Base-by-base conservation (phyloP, 2,113 vertebrate species). In the Gracilinanus agilis region DNA sequence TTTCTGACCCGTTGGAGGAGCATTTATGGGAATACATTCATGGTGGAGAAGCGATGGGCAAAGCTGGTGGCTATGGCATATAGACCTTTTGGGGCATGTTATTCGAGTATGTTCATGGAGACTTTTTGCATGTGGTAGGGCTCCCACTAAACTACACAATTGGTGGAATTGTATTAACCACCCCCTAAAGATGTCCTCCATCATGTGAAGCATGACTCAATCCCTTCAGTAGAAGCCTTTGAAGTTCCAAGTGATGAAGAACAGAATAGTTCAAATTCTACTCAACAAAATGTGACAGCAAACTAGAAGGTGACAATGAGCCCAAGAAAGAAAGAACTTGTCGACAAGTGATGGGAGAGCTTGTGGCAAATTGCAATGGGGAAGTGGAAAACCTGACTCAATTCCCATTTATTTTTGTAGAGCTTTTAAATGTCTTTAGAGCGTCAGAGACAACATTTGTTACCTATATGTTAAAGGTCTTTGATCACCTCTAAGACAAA, bases 21-120 rank as follows among this genome's bases (percentile, higher is more conserved):
- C 98, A 99, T 96, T 98, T 99, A 0, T 99, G 99, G 99, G 99
- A 99, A 0, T 99, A 99, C 96, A 99, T 99, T 95, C 98, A 99
- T 92, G 99, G 99, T 0, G 99, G 99, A 91, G 99, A 99, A 97
- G 99, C 99, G 93, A 99, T 99, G 99, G 99, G 99, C 98, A 99
- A 99, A 94, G 99, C 99, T 0, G 99, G 99, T 0, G 99, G 99
- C 56, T 99, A 99, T n/a, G 99, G 99, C 19, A 99, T 99, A 96
- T 99, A 99, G 98, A 99, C 99, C 1, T 98, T 99, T 0, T 99
- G 99, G 7, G 99, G 99, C 19, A 99, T 99, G 99, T 97, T 99
- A 89, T 99, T 99, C 61, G 99, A 99, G 94, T 98, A 97, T 1
- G 99, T 99, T 10, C 98, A 98, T 0, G 99, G 99, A 40, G 99